phyloP scores from a whole-genome alignment of 2,797 vertebrate species.

The Malurus leucopterus region DNA sequence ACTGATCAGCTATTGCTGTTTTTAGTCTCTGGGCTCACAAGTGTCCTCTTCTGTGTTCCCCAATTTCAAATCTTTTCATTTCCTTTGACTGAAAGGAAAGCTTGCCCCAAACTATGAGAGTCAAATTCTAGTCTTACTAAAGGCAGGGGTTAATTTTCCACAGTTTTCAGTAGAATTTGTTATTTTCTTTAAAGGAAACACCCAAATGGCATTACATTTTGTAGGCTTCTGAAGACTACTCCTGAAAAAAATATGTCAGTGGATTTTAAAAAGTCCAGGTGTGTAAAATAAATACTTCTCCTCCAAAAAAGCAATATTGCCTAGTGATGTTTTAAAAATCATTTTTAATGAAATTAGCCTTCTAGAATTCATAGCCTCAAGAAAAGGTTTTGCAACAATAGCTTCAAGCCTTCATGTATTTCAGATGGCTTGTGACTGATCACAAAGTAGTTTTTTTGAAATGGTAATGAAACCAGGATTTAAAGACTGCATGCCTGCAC shows the following conservation, averaged over 20 bases:
- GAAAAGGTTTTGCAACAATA: background rate
- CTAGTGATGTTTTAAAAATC: background rate
- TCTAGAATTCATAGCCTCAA: background rate
- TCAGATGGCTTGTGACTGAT: background rate
- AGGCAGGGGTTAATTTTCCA: background rate
- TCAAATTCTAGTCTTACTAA: background rate
- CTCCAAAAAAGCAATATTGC: background rate
- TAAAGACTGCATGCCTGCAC: background rate
- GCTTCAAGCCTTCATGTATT: background rate
- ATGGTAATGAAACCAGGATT: background rate
- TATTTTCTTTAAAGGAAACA: background rate
- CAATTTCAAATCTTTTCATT: background rate
- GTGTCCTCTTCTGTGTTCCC: background rate
- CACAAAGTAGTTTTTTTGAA: background rate
- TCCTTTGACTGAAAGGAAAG: background rate
- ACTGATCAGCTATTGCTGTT: background rate
- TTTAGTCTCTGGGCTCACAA: rapidly evolving
- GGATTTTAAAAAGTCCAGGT: background rate
- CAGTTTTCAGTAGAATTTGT: background rate
- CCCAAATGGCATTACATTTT: background rate
- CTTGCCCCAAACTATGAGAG: background rate
- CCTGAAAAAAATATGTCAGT: background rate
- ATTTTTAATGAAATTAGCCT: background rate
- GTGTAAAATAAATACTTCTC: background rate
- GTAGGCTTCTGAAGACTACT: background rate